Conservation (phyloP, 2,888 invertebrate species). For the Chorisops tibialis region DNA sequence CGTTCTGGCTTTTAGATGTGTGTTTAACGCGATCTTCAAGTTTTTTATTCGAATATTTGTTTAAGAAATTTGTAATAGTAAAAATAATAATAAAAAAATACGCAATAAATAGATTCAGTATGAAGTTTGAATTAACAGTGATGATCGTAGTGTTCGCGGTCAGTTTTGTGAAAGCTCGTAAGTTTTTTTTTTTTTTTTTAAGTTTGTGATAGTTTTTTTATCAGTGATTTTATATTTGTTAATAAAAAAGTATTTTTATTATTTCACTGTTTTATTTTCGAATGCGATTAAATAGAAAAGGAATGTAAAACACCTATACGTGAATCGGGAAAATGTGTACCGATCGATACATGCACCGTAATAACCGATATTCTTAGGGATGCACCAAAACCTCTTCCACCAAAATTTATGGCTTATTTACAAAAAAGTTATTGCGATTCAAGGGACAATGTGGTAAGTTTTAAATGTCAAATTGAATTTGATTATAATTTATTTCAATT, state of each 20-base stretch:
- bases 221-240: constrained; percentile 1
- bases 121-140: no score
- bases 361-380: constrained; percentile 2
- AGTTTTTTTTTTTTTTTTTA: neutral
- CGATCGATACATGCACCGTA: constrained; percentile 17
- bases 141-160: no score
- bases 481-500: neutral
- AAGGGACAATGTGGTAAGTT: constrained; percentile 19
- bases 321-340: constrained; percentile 25
- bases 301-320: constrained; percentile 25
- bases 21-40: no score
- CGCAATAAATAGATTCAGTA: no score
- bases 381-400: constrained; percentile 18
- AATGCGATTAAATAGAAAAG: neutral
- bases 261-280: neutral
- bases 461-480: neutral
- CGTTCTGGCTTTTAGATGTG: no score
- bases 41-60: no score
- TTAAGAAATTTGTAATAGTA: no score
- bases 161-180: neutral
- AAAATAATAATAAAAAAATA: no score
- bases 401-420: constrained; percentile 4
- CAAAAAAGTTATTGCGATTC: constrained; percentile 19
- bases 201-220: neutral
- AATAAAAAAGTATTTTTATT: neutral